phyloP scores from a whole-genome alignment of 1,140 invertebrate species.

The Trichonephila clavipes region DNA sequence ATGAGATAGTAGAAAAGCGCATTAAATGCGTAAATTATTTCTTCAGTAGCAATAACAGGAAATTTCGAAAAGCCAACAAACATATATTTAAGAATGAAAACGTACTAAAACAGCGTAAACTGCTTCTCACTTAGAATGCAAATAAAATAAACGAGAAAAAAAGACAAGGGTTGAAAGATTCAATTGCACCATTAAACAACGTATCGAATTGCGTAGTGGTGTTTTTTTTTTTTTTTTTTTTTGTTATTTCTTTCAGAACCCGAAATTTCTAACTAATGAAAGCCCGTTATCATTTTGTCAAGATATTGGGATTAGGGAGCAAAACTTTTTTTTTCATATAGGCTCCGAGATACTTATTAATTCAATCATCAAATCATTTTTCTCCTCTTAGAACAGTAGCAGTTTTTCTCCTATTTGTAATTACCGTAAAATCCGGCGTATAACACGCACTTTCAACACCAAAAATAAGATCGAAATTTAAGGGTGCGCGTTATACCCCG shows the following conservation, averaged over 20 bases:
- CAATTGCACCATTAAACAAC: neutral
- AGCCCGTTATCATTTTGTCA: too few relatives aligned
- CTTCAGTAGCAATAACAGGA: neutral
- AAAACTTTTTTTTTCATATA: too few relatives aligned
- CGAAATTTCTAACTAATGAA: neutral
- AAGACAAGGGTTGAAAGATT: neutral
- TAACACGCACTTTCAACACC: too few relatives aligned
- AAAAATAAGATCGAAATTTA: too few relatives aligned
- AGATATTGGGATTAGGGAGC: too few relatives aligned
- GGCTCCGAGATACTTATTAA: too few relatives aligned
- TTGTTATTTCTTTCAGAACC: neutral
- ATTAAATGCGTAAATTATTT: neutral
- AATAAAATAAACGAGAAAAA: neutral
- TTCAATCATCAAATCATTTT: too few relatives aligned
- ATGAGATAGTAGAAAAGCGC: neutral
- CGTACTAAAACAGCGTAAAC: neutral
- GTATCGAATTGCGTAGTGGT: neutral
- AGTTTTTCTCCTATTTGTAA: too few relatives aligned
- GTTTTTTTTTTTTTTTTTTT: neutral
- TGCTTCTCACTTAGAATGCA: neutral
- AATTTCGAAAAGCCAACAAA: neutral
- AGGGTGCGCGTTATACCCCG: too few relatives aligned
- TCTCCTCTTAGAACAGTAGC: too few relatives aligned
- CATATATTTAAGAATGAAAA: slow-evolving; percentile 6
- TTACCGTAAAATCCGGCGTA: too few relatives aligned